These are phyloP conservation scores for Protomyctophum bolini DNA, from an alignment of 2,113 vertebrate species.

Conservation along the genomic window DNA sequence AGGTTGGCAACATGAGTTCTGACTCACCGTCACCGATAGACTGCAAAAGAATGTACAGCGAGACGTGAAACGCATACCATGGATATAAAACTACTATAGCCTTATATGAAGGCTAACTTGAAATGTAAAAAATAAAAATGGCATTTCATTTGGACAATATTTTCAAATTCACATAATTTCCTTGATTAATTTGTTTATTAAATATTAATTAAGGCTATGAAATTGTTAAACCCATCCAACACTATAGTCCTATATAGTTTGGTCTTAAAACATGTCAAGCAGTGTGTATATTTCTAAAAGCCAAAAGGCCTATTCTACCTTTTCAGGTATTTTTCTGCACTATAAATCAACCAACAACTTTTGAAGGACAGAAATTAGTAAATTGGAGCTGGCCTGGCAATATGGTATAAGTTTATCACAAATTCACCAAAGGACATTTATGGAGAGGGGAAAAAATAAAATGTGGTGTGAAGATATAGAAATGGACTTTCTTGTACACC, in stretches of 20 bases:
- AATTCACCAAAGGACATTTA: neutral
- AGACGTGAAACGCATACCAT: conserved; percentile 75
- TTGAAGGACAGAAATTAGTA: conserved; percentile 28
- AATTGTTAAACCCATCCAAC: conserved; percentile 10
- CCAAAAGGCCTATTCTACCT: conserved; percentile 22
- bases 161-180: too few species aligned
- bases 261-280: conserved; percentile 14
- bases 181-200: too few species aligned
- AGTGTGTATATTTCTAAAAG: conserved; percentile 25
- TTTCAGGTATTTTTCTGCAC: conserved; percentile 40
- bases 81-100: conserved; percentile 22
- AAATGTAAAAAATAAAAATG: too few species aligned
- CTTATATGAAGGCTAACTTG: neutral
- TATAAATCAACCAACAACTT: conserved; percentile 20
- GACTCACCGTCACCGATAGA: conserved; percentile 95
- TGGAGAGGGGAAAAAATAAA: too few species aligned
- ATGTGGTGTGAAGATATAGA: conserved; percentile 1
- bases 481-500: conserved; percentile 5
- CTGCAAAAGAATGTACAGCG: conserved; percentile 96
- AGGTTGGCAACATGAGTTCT: conserved; percentile 93
- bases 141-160: too few species aligned
- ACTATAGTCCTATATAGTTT: conserved; percentile 7
- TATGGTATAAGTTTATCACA: neutral
- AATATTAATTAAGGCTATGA: too few species aligned
- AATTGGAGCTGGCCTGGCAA: neutral